These are phyloP conservation scores for Melopsittacus undulatus DNA, from an alignment of 2,797 vertebrate species.

Conservation along the genomic window DNA sequence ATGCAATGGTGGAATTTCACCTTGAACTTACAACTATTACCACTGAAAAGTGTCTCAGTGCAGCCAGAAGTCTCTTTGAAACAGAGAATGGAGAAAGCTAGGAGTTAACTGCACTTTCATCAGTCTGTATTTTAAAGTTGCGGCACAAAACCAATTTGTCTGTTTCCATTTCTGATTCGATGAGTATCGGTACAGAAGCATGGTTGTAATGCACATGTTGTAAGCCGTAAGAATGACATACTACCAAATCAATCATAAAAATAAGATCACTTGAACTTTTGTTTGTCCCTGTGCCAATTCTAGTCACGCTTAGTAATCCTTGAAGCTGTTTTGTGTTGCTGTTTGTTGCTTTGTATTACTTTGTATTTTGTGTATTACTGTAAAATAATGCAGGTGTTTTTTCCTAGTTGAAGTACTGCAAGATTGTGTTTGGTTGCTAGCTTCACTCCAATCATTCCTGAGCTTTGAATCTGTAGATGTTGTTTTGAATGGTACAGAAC, in stretches of 20 bases:
- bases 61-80: neutral
- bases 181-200: neutral
- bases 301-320: neutral
- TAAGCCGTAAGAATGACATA: neutral
- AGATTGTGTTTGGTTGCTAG: neutral
- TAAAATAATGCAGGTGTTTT: neutral
- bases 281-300: neutral
- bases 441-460: neutral
- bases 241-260: neutral
- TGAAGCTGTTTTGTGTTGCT: neutral
- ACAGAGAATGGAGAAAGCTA: neutral
- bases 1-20: neutral
- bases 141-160: neutral
- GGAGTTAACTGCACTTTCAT: neutral
- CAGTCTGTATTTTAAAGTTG: neutral
- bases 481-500: neutral
- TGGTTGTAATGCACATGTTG: neutral
- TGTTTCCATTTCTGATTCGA: neutral
- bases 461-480: neutral
- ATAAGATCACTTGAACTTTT: neutral
- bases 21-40: neutral
- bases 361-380: neutral
- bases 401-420: neutral
- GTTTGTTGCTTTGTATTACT: neutral
- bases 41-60: neutral